Base-by-base conservation (phyloP, 2,113 vertebrate genomes). In the Protomyctophum bolini region DNA sequence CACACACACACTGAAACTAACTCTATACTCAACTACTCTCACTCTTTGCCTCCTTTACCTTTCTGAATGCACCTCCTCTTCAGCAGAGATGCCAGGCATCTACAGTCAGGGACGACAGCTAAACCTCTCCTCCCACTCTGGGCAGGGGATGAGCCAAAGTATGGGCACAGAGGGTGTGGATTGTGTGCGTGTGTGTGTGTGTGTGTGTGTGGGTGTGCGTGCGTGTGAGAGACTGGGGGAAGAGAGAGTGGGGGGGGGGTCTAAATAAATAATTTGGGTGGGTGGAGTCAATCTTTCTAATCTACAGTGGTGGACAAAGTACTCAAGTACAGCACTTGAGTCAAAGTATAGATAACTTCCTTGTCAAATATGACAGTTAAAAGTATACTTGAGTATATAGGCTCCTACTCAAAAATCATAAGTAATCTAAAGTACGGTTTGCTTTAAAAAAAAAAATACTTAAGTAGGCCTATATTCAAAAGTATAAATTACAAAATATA, bases 81-180 rank as follows among this genome's bases (percentile, higher is more conserved):
- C 47, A n/a, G n/a, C 80, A 84, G 67, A 48, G 85, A 88, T 89
- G 84, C 85, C 81, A 83, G 71, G 83, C 80, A 83, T 80, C 80
- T 81, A 70, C 61, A 69, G n/a, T n/a, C n/a, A n/a, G 63, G 73
- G 73, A 65, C 80, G 87, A 70, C 76, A 68, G n/a, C 70, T 47
- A 74, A 81, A 80, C 71, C 60, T 72, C 58, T 79, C 14, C 58
- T 79, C 14, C 12, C 12, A 57, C 58, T 78, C 54, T n/a, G 74
- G 58, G 63, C 70, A 76, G 84, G 78, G 78, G 88, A 89, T 91
- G 87, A 83, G 64, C 54, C 12, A 56, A 49, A 59, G 48, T 72
- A 75, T 75, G 72, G 72, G 70, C 62, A 72, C 80, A 56, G 65
- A 87, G 78, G 88, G 82, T 57, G 89, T 83, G 83, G 82, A 79